phyloP scores from a whole-genome alignment of 2,797 vertebrate genomes.

The Syngnathus rostellatus region DNA sequence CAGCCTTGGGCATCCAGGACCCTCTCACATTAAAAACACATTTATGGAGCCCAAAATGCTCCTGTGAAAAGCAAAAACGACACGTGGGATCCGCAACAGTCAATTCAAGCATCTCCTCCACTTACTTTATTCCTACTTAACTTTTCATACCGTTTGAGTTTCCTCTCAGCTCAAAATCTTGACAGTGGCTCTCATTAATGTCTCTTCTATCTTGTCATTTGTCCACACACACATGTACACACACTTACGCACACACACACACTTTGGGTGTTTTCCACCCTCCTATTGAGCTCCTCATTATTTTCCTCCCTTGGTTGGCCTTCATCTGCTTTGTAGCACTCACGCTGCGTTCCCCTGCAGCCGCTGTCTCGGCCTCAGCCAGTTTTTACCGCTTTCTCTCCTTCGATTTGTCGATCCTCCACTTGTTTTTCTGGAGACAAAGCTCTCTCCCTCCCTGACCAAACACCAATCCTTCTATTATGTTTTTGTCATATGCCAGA shows the following conservation, averaged over 20 bases:
- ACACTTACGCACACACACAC: neutral
- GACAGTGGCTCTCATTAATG: constrained; percentile 14
- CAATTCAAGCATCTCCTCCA: constrained; percentile 30
- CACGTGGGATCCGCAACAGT: constrained; percentile 42
- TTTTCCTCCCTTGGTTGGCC: constrained; percentile 7
- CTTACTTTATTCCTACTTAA: constrained; percentile 25
- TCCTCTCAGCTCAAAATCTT: constrained; percentile 22
- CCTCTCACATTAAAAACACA: constrained; percentile 50
- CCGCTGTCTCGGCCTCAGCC: constrained; percentile 30
- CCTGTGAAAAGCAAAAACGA: constrained; percentile 62
- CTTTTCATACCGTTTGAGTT: constrained; percentile 13
- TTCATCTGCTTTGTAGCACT: constrained; percentile 27
- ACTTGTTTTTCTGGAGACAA: constrained; percentile 55
- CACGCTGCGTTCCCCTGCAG: constrained; percentile 52
- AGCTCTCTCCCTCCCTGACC: constrained; percentile 17
- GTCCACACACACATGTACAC: neutral
- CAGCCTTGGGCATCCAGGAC: constrained; percentile 55
- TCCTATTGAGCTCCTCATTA: constrained; percentile 4
- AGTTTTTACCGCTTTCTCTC: constrained; percentile 44
- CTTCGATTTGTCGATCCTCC: constrained; percentile 58
- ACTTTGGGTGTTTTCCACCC: neutral
- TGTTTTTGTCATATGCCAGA: neutral
- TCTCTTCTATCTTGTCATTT: constrained; percentile 1
- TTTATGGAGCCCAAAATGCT: constrained; percentile 54
- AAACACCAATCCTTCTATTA: neutral